Evolutionary conservation across 2,888 invertebrate genomes (phyloP).

Genomic region (Trichacis sp.): DNA sequence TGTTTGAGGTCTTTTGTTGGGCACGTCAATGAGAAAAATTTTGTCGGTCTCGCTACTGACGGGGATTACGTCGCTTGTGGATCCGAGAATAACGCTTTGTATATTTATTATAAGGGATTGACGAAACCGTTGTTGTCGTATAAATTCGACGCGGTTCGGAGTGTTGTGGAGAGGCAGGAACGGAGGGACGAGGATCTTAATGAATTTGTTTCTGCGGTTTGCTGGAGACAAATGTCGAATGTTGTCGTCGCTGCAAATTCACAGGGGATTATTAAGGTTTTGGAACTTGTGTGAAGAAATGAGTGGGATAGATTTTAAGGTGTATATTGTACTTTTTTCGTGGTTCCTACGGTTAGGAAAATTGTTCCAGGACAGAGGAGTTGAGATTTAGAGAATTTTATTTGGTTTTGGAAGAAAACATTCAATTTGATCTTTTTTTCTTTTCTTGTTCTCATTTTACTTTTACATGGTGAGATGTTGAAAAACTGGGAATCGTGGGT

Average conservation of each 20-base stretch:
- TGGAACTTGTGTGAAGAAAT: conserved; percentile 81
- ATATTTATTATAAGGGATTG: conserved; percentile 91
- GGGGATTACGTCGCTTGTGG: conserved; percentile 94
- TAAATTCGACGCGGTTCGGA: conserved; percentile 86
- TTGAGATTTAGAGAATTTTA: too few species aligned
- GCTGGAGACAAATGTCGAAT: conserved; percentile 88
- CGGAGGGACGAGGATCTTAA: conserved; percentile 87
- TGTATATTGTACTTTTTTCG: too few species aligned
- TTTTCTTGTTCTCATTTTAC: too few species aligned
- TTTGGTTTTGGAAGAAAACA: too few species aligned
- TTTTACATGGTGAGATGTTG: too few species aligned
- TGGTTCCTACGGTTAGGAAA: too few species aligned
- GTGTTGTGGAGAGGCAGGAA: conserved; percentile 78
- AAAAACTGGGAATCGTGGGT: too few species aligned
- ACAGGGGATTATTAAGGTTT: conserved; percentile 91
- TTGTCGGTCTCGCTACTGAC: conserved; percentile 93
- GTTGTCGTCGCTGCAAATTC: conserved; percentile 93
- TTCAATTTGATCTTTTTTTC: too few species aligned
- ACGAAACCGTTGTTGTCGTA: conserved; percentile 88
- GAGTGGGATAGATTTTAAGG: too few species aligned
- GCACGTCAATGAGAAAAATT: conserved; percentile 95
- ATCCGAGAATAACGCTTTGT: conserved; percentile 93
- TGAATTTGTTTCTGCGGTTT: conserved; percentile 95
- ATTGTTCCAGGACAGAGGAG: too few species aligned
- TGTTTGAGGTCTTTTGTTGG: conserved; percentile 89